Evolutionary conservation across 2,797 vertebrate genomes (phyloP).

Genomic region (Xenopus petersii): DNA sequence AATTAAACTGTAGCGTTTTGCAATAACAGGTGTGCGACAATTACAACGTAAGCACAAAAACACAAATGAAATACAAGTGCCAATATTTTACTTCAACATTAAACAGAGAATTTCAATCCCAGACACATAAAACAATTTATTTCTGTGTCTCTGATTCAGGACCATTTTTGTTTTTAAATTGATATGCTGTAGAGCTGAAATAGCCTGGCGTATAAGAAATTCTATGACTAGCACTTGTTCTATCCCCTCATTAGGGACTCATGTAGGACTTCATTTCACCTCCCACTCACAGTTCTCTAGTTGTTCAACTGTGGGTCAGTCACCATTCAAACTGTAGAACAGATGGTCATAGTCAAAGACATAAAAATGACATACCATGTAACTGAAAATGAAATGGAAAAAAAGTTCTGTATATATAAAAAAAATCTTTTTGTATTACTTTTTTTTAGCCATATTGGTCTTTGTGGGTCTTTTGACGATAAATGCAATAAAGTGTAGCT

Average conservation of each 20-base stretch:
- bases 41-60: background rate
- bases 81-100: background rate
- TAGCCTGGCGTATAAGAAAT: conserved; percentile 16
- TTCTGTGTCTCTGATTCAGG: background rate
- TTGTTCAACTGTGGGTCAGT: conserved; percentile 27
- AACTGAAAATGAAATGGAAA: conserved; percentile 16
- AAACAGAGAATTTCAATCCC: background rate
- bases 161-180: conserved; percentile 18
- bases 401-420: conserved; percentile 19
- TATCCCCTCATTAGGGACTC: conserved; percentile 26
- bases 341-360: conserved; percentile 31
- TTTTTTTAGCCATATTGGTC: conserved; percentile 1
- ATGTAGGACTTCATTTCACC: conserved; percentile 32
- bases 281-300: conserved; percentile 22
- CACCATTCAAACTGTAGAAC: conserved; percentile 34
- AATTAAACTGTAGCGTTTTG: conserved; percentile 1
- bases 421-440: background rate
- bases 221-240: conserved; percentile 10
- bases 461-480: conserved; percentile 10
- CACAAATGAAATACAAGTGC: background rate
- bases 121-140: background rate
- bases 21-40: background rate
- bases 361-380: conserved; percentile 16
- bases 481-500: conserved; percentile 1
- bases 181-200: conserved; percentile 23